Percentiles rank a stretch among this genome's conserved stretches.
Evolutionary conservation across 2,113 vertebrate species (phyloP).

Genomic region (Ctenodactylus gundi): DNA sequence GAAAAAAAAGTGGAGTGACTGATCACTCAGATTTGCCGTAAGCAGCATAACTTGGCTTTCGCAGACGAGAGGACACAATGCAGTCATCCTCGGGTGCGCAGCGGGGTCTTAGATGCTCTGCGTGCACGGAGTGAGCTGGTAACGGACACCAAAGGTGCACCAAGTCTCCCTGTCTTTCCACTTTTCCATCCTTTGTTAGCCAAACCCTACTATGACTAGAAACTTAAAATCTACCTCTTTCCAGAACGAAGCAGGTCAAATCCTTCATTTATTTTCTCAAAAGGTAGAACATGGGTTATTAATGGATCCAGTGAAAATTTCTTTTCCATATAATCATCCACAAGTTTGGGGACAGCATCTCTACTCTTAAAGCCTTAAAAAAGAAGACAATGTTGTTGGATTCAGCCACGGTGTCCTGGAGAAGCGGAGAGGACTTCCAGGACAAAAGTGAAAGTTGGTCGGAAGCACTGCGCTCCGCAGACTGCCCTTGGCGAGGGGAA

Average conservation of each 20-base stretch:
- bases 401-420: neutral
- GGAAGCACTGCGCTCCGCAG: neutral
- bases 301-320: slow-evolving; percentile 89
- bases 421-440: neutral
- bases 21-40: too few relatives aligned
- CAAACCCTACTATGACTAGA: neutral
- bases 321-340: slow-evolving; percentile 89
- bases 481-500: neutral
- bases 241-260: slow-evolving; percentile 90
- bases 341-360: slow-evolving; percentile 87
- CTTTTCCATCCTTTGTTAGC: too few relatives aligned
- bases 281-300: slow-evolving; percentile 87
- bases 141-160: too few relatives aligned
- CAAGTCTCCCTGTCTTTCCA: too few relatives aligned
- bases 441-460: neutral
- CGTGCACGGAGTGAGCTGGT: too few relatives aligned
- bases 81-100: too few relatives aligned
- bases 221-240: slow-evolving; percentile 82
- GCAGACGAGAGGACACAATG: too few relatives aligned
- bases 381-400: neutral
- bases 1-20: too few relatives aligned
- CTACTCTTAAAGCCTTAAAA: slow-evolving; percentile 70
- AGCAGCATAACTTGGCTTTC: too few relatives aligned
- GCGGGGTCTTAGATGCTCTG: too few relatives aligned
- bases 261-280: slow-evolving; percentile 89